Conservation (phyloP, 2,113 vertebrate genomes). For the Panthera uncia region DNA sequence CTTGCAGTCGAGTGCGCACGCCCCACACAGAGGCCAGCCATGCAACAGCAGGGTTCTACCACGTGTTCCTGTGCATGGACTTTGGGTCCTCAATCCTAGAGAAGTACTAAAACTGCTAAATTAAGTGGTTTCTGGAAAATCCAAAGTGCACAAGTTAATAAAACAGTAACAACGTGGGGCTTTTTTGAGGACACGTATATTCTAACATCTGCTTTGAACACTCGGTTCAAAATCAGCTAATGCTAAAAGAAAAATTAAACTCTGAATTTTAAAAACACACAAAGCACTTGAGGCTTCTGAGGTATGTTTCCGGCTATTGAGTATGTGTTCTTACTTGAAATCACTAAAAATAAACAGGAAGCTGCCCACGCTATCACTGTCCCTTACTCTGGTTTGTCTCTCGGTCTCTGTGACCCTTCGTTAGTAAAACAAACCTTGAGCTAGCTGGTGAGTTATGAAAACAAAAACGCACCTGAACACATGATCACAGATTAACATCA, state of each 20-base stretch:
- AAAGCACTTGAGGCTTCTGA: background rate
- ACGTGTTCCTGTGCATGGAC: background rate
- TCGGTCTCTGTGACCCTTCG: background rate
- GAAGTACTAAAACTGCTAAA: background rate
- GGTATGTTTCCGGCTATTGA: background rate
- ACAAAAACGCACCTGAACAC: background rate
- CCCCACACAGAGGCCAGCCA: background rate
- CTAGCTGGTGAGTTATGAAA: background rate
- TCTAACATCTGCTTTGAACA: background rate
- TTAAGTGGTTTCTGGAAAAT: background rate
- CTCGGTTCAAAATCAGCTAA: constrained; percentile 37
- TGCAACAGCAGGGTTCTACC: background rate
- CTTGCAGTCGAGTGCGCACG: background rate
- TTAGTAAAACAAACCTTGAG: background rate
- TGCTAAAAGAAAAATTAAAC: background rate
- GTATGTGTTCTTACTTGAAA: background rate
- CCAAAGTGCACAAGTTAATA: background rate
- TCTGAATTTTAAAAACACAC: background rate
- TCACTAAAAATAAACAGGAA: constrained; percentile 12
- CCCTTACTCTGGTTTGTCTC: background rate
- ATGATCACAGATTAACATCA: background rate
- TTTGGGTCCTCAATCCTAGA: background rate
- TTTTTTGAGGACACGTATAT: constrained; percentile 21
- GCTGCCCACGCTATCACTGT: background rate
- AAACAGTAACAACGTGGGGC: background rate